Evolutionary conservation across 2,797 vertebrate species (phyloP).

Genomic region (Hydrolagus colliei): DNA sequence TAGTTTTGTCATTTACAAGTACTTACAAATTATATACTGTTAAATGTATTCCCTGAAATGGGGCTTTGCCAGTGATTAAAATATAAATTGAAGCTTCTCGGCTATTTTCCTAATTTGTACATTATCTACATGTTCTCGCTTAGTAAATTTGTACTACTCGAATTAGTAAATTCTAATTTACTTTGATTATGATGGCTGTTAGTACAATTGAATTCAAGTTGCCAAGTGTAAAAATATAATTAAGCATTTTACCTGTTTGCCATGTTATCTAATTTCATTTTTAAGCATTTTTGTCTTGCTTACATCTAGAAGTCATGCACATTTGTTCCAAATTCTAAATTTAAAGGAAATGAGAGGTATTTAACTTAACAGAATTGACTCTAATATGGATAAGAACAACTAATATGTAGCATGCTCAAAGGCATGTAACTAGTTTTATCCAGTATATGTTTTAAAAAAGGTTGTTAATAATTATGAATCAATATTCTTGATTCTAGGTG

Average conservation of each 20-base stretch:
- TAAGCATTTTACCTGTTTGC: slow-evolving; percentile 39
- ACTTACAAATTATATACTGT: background rate
- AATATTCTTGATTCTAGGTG: too few species aligned
- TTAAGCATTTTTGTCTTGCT: slow-evolving; percentile 44
- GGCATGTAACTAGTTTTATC: background rate
- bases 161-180: slow-evolving; percentile 33
- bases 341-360: background rate
- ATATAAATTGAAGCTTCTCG: slow-evolving; percentile 38
- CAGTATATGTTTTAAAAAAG: background rate
- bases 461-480: background rate
- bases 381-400: background rate
- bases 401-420: background rate
- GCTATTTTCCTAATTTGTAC: slow-evolving; percentile 39
- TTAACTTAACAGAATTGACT: background rate
- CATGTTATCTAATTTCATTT: slow-evolving; percentile 32
- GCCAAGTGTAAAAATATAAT: slow-evolving; percentile 37
- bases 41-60: background rate
- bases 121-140: slow-evolving; percentile 41
- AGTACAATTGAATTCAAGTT: slow-evolving; percentile 40
- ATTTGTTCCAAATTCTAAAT: background rate
- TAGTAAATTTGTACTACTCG: too few species aligned
- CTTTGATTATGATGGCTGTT: slow-evolving; percentile 48
- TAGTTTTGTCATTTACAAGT: background rate
- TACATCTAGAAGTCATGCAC: slow-evolving; percentile 36
- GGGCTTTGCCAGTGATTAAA: slow-evolving; percentile 34